Percentiles rank a stretch among this genome's conserved stretches.
phyloP scores from a whole-genome alignment of 2,113 vertebrate species.

The Daubentonia madagascariensis region DNA sequence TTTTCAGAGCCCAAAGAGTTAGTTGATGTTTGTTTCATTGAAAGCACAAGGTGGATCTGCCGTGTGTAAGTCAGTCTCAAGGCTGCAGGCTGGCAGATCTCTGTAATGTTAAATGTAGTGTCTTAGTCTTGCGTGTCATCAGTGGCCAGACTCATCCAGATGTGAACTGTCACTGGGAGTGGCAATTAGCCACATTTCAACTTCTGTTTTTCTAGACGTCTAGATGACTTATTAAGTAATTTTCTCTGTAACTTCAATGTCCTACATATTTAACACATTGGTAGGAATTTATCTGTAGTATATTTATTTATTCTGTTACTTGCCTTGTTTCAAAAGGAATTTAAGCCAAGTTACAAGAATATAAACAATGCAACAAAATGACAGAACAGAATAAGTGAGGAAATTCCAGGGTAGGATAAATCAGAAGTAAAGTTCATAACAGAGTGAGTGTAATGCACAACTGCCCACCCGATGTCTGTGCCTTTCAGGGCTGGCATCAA shows the following conservation, averaged over 20 bases:
- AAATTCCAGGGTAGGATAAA: not conserved
- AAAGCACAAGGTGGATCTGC: not conserved
- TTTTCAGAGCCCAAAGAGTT: not conserved
- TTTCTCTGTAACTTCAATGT: not conserved
- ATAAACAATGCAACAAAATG: not conserved
- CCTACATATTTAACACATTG: not conserved
- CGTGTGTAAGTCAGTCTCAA: not conserved
- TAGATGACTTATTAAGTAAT: not conserved
- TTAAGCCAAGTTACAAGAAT: not conserved
- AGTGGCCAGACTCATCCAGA: not conserved
- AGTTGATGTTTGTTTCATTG: not conserved
- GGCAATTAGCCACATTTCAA: not conserved
- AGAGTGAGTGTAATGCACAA: accelerated
- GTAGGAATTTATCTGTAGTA: not conserved
- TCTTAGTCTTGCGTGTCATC: no score
- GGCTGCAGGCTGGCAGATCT: not conserved
- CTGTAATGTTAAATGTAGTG: not conserved
- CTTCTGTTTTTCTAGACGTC: not conserved
- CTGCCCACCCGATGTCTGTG: accelerated
- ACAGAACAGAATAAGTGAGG: not conserved
- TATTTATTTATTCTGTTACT: not conserved
- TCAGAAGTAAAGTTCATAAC: not conserved
- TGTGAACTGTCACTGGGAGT: not conserved
- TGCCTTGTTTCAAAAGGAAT: not conserved
- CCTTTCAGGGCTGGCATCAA: not conserved